A percentile compares a stretch with the other conserved stretches of the same genome.
Conservation (phyloP, 2,113 vertebrate species). For the Macquaria australasica region DNA sequence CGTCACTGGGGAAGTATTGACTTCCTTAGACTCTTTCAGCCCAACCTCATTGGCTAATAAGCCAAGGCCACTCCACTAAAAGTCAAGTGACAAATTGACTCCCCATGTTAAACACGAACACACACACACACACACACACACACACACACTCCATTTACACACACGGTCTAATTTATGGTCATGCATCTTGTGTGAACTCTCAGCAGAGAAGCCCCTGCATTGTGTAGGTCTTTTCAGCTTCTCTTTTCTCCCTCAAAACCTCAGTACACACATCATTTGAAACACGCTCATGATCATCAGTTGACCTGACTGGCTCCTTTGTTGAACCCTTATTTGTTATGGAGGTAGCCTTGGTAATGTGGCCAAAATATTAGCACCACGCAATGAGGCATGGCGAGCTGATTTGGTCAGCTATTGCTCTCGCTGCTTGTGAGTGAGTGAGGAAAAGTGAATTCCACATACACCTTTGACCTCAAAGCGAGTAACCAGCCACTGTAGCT, state of each 20-base stretch:
- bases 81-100: slow-evolving; percentile 65
- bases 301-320: slow-evolving; percentile 62
- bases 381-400: not conserved
- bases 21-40: slow-evolving; percentile 49
- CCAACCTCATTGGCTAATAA: slow-evolving; percentile 51
- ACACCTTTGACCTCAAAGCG: not conserved
- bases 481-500: not conserved
- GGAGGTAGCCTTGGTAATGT: slow-evolving; percentile 37
- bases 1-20: slow-evolving; percentile 66
- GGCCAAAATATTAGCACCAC: slow-evolving; percentile 29
- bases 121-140: slow-evolving; percentile 19
- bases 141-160: slow-evolving; percentile 6
- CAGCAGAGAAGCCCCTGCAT: slow-evolving; percentile 17
- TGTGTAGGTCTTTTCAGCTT: slow-evolving; percentile 6
- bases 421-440: not conserved
- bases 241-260: not conserved
- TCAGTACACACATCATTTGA: slow-evolving; percentile 29
- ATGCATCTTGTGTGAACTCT: slow-evolving; percentile 48
- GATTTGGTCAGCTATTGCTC: slow-evolving; percentile 5
- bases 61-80: slow-evolving; percentile 37
- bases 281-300: slow-evolving; percentile 57
- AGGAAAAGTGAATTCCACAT: not conserved
- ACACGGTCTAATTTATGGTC: slow-evolving; percentile 42
- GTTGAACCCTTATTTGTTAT: slow-evolving; percentile 34
- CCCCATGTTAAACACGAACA: slow-evolving; percentile 26